Base-by-base conservation (phyloP, 2,113 vertebrate species). In the Hyperopisus bebe region DNA sequence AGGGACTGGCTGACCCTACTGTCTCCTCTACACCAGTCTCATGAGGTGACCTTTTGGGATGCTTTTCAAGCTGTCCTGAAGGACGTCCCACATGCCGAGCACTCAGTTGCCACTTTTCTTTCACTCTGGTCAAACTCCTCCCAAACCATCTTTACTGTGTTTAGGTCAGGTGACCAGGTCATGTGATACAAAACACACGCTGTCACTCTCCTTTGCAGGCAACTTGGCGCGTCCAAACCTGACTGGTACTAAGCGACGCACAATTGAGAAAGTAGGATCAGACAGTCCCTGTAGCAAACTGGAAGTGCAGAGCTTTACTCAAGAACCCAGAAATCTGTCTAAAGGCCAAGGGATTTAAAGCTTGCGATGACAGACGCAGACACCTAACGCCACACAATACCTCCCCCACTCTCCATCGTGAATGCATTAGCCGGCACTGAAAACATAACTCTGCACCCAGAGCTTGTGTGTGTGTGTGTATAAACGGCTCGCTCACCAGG, bases 401-500 rank as follows among this genome's bases (percentile, higher is more conserved):
- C 74, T 21, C 17, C 53, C 17, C 5, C 74, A 3, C 5, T 9
- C 31, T 39, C 31, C 74, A 42, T 6, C 13, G 10, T 9, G 6
- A n/a, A 58, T 13, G 24, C 24, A 62, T 62, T 62, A 31, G 27
- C 62, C 0, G n/a, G 9, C 10, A 13, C 62, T 11, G 10, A 13
- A 31, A 5, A 1, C n/a, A 31, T n/a, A 66, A 27, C 62, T 31
- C 62, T 31, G 3, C 62, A 31, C 62, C 10, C n/a, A 27, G 3
- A 70, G 62, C 9, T 3, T 10, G 58, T 1, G 7, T n/a, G 77
- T 50, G 77, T 77, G 10, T 89, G 44, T 39, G 44, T 80, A 35
- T 58, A 53, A 19, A 0, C 8, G 10, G 50, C 42, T 55, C 5
- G 92, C 96, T 96, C 91, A 99, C 98, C 96, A 99, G 94, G 94